These are phyloP conservation scores for Holothuria leucospilota DNA, from an alignment of 53 echinoderm and acorn worm genomes.

Conservation along the genomic window DNA sequence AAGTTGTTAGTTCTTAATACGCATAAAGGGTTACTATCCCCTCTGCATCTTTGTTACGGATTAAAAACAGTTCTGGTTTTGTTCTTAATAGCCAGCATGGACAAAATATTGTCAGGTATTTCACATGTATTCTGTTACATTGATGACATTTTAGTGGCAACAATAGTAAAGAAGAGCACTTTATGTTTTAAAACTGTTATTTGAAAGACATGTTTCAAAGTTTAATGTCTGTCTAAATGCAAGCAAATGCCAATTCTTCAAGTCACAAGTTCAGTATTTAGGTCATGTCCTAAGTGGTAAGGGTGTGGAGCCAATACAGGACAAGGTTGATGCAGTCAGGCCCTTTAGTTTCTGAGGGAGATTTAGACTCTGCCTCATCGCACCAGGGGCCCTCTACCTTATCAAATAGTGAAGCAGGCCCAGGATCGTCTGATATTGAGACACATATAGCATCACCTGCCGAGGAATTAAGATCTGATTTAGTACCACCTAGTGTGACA, in stretches of 20 bases:
- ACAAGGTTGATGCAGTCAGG: too few relatives aligned
- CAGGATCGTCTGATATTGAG: too few relatives aligned
- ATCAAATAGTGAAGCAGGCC: too few relatives aligned
- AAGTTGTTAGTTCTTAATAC: too few relatives aligned
- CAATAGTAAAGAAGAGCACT: constrained; percentile 18
- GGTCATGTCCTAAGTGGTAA: too few relatives aligned
- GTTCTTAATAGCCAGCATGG: constrained; percentile 22
- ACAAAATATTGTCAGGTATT: constrained; percentile 9
- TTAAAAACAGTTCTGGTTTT: constrained; percentile 51
- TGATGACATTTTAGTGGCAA: constrained; percentile 52
- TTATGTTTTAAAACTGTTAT: background rate
- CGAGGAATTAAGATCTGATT: too few relatives aligned
- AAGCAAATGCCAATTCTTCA: constrained; percentile 41
- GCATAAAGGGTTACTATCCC: constrained; percentile 38
- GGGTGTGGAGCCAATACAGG: too few relatives aligned
- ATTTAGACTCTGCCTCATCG: too few relatives aligned
- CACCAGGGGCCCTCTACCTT: too few relatives aligned
- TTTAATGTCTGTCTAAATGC: constrained; percentile 33
- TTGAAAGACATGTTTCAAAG: background rate
- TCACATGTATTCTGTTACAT: constrained; percentile 48
- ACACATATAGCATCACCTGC: too few relatives aligned
- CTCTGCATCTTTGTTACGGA: constrained; percentile 39
- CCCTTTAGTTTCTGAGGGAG: too few relatives aligned
- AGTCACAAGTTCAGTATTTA: constrained; percentile 23
- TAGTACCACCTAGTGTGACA: too few relatives aligned